Percentiles rank a stretch among this genome's conserved stretches.
These are phyloP conservation scores for Boulengeromyrus knoepffleri DNA, from an alignment of 2,113 vertebrate species.

Conservation along the genomic window DNA sequence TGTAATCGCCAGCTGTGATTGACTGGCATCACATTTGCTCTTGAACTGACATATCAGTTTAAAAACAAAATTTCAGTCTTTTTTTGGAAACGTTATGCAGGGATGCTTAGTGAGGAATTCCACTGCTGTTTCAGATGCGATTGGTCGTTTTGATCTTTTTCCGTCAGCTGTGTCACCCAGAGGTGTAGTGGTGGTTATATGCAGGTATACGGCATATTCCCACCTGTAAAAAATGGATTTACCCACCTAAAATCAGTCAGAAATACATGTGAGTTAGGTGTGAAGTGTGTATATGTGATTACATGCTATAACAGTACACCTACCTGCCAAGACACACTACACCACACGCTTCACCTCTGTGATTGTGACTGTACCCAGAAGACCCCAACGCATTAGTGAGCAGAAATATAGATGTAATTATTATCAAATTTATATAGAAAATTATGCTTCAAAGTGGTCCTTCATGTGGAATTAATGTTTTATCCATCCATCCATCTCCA, in stretches of 20 bases:
- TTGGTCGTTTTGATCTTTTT: neutral
- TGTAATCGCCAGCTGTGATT: constrained; percentile 29
- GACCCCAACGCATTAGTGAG: neutral
- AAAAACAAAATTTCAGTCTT: neutral
- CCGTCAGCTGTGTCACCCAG: neutral
- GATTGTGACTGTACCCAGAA: neutral
- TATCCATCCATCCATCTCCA: neutral
- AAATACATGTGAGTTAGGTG: neutral
- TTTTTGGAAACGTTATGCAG: neutral
- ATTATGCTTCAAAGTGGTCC: neutral
- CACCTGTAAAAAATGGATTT: neutral
- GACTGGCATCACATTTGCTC: constrained; percentile 24
- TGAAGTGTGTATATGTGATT: neutral
- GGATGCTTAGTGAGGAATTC: neutral
- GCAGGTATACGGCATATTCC: neutral
- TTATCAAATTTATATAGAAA: neutral
- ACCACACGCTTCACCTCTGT: neutral
- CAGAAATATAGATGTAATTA: neutral
- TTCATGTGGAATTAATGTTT: neutral
- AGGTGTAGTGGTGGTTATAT: neutral
- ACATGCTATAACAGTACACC: neutral
- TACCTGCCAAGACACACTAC: neutral
- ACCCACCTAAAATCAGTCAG: neutral
- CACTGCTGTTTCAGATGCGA: neutral
- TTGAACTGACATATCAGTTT: neutral